phyloP scores from a whole-genome alignment of 2,888 invertebrate genomes.

The Fragum fragum region DNA sequence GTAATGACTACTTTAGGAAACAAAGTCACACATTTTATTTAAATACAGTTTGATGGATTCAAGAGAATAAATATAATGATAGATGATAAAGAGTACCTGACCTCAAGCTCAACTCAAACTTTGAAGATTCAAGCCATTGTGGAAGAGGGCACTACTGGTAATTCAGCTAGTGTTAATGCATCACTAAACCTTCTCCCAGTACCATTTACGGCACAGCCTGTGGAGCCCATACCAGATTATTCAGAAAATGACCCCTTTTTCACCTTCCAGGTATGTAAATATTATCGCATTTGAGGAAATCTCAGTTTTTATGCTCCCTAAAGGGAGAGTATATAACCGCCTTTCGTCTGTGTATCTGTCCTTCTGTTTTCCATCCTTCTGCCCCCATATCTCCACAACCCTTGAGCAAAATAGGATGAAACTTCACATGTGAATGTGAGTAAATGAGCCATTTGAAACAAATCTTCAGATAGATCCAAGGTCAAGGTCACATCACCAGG shows the following conservation, averaged over 20 bases:
- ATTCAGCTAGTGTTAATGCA: not conserved
- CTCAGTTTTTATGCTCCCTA: no score
- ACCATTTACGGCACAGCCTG: not conserved
- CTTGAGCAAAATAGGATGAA: no score
- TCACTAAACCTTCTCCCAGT: not conserved
- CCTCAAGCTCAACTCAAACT: not conserved
- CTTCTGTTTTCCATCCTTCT: no score
- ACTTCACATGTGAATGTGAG: no score
- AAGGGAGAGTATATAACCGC: no score
- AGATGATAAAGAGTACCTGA: no score
- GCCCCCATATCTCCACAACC: no score
- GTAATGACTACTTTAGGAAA: not conserved
- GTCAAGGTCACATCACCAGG: no score
- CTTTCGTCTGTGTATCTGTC: no score
- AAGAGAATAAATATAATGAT: not conserved
- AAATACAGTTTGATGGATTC: slow-evolving; percentile 2
- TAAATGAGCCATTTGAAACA: no score
- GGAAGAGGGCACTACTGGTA: not conserved
- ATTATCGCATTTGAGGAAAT: no score
- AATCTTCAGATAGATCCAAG: no score
- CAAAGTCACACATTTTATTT: not conserved
- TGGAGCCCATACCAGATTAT: not conserved
- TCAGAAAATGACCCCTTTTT: not conserved
- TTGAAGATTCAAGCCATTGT: slow-evolving; percentile 9
- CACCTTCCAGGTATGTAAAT: not conserved